Percentiles rank a stretch among this genome's conserved stretches.
These are phyloP conservation scores for Embiotoca jacksoni DNA, from an alignment of 2,113 vertebrate genomes.

Conservation along the genomic window DNA sequence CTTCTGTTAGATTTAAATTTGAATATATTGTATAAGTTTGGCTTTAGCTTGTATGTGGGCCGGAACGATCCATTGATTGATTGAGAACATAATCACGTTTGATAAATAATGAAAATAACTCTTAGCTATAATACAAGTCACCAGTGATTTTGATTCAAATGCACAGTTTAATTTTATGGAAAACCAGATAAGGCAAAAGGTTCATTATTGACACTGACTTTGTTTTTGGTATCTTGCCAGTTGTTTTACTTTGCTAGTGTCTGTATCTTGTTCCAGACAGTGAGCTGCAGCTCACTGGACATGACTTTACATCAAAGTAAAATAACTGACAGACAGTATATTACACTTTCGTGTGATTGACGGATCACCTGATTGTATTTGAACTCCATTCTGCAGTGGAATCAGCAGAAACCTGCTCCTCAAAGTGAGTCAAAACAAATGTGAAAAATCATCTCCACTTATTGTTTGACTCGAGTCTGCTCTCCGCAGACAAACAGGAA, in stretches of 20 bases:
- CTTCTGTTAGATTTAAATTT: too few species aligned
- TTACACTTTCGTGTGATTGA: slow-evolving; percentile 22
- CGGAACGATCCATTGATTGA: too few species aligned
- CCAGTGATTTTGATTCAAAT: too few species aligned
- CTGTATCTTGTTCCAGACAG: neutral
- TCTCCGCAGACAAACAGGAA: slow-evolving; percentile 62
- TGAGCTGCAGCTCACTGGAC: neutral
- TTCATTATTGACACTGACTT: too few species aligned
- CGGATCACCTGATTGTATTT: slow-evolving; percentile 27
- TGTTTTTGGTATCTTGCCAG: too few species aligned
- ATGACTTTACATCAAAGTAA: neutral
- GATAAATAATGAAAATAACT: too few species aligned
- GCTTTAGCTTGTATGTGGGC: too few species aligned
- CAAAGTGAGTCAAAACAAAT: slow-evolving; percentile 39
- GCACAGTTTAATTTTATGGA: too few species aligned
- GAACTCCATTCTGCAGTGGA: neutral
- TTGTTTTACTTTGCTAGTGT: neutral
- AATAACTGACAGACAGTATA: neutral
- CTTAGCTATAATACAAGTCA: too few species aligned
- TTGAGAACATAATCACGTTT: too few species aligned
- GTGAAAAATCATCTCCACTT: slow-evolving; percentile 28
- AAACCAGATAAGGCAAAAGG: too few species aligned
- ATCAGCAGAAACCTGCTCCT: slow-evolving; percentile 22
- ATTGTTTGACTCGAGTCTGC: slow-evolving; percentile 44
- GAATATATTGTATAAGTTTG: too few species aligned